Evolutionary conservation across 2,888 invertebrate genomes (phyloP).

Genomic region (Clunio marinus): DNA sequence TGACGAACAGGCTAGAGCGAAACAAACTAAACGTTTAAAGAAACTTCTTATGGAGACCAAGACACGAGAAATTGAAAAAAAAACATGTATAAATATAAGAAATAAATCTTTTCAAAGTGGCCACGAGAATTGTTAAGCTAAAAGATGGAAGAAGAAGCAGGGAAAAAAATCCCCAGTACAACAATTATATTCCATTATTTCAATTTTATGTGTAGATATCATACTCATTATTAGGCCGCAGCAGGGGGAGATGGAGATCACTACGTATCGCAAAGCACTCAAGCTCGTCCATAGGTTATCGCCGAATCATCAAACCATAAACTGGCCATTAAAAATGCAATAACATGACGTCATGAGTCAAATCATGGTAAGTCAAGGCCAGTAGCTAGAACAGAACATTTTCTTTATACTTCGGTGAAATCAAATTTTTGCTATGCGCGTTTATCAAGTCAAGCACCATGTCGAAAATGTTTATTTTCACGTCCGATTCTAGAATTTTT

Average conservation of each 20-base stretch:
- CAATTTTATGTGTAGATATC: not conserved
- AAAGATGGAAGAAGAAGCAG: not conserved
- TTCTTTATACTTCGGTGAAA: too few species aligned
- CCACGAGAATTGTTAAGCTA: not conserved
- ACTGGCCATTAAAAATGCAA: conserved; percentile 37
- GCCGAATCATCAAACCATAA: conserved; percentile 30
- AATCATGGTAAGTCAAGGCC: conserved; percentile 9
- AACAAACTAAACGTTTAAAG: not conserved
- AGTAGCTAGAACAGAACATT: not conserved
- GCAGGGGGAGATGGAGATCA: not conserved
- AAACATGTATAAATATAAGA: too few species aligned
- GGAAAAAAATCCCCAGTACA: conserved; percentile 4
- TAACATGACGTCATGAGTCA: conserved; percentile 29
- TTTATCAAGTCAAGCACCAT: conserved; percentile 2
- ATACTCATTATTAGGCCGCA: not conserved
- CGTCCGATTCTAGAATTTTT: conserved; percentile 21
- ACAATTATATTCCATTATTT: conserved; percentile 26
- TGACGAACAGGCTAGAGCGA: conserved; percentile 10
- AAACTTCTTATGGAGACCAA: not conserved
- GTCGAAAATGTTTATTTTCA: conserved; percentile 3
- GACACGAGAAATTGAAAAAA: conserved; percentile 22
- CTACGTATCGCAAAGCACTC: not conserved
- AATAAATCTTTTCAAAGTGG: conserved; percentile 16
- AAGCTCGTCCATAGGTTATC: too few species aligned
- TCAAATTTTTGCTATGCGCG: not conserved